Conservation (phyloP, 2,888 invertebrate species). For the Trissolcus brochymenae region DNA sequence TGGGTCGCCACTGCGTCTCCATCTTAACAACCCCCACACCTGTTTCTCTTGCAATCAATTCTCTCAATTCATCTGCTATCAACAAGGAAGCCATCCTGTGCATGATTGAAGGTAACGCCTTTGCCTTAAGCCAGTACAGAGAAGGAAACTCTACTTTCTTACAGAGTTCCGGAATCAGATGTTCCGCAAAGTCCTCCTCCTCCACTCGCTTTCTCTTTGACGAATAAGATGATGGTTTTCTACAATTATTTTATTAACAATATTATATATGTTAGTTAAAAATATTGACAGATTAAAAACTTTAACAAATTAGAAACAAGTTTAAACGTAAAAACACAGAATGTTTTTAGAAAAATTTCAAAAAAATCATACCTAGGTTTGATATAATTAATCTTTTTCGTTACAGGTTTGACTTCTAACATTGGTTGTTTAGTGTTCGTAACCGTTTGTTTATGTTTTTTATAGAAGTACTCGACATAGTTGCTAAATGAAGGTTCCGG, state of each 20-base stretch:
- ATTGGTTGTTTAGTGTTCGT: constrained; percentile 84
- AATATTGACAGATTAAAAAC: not conserved
- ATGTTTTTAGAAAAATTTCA: no score
- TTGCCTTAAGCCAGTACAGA: constrained; percentile 90
- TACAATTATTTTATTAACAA: constrained; percentile 58
- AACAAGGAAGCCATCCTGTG: constrained; percentile 85
- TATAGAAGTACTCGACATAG: constrained; percentile 86
- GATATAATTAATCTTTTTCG: constrained; percentile 80
- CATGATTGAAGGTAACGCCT: constrained; percentile 88
- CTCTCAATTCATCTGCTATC: constrained; percentile 84
- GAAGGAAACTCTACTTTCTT: constrained; percentile 84
- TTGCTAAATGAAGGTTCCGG: constrained; percentile 80
- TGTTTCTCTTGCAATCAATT: constrained; percentile 77
- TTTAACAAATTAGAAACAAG: not conserved
- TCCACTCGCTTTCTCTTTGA: constrained; percentile 74
- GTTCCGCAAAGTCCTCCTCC: constrained; percentile 80
- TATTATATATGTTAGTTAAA: not conserved
- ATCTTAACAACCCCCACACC: constrained; percentile 60
- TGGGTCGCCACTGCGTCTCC: constrained; percentile 65
- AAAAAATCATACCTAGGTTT: constrained; percentile 77
- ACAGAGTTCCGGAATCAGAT: constrained; percentile 93
- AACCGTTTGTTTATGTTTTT: constrained; percentile 84
- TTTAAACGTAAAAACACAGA: no score
- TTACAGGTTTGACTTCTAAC: constrained; percentile 86
- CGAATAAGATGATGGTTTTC: constrained; percentile 61